Base-by-base conservation (phyloP, 1,140 invertebrate species). In the Aleiodes sp. region DNA sequence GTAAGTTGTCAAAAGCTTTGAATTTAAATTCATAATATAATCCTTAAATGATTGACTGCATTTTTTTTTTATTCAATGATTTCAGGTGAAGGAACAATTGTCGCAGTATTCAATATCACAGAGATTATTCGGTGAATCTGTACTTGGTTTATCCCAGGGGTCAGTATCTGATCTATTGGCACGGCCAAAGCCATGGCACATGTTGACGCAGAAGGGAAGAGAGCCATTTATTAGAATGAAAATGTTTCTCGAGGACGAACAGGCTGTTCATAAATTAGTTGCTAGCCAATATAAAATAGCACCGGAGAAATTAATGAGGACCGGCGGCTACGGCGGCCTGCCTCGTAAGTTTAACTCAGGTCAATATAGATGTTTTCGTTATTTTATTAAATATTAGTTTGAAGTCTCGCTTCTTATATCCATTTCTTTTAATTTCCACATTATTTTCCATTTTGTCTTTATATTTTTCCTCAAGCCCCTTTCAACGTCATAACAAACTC, bases 61-160 rank as follows among this genome's bases (percentile, higher is more conserved):
- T 41, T 65, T 37, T 65, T 65, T 43, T 60, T 60, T 60, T 60
- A 35, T 31, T 29, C 9, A 4, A n/a, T 35, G 14, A 8, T 74
- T 78, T 4, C 76, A 93, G 88, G 91, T 99, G 2, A 99, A 99
- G 86, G 98, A 99, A 85, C 96, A 97, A 73, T 87, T 99, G 41
- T 98, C 95, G 76, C 96, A 99, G 85, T 99, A 98, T 87, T 99
- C 97, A 62, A 99, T 99, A 77, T 99, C 97, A 70, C 98, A 99
- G 86, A 90, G 98, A 69, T 87, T 99, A 52, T 99, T 99, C 82
- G 98, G 98, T 16, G 98, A 99, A 83, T 96, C 94, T 1, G 97
- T 99, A 10, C 88, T 99, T 43, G 98, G 98, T 0, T 87, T 99
- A 43, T 99, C 97, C 0, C 96, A 98, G 83, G 97, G 97, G 12